These are phyloP conservation scores for Pachyseris speciosa DNA, from an alignment of 64 coral and sea anemone genomes.

Conservation along the genomic window DNA sequence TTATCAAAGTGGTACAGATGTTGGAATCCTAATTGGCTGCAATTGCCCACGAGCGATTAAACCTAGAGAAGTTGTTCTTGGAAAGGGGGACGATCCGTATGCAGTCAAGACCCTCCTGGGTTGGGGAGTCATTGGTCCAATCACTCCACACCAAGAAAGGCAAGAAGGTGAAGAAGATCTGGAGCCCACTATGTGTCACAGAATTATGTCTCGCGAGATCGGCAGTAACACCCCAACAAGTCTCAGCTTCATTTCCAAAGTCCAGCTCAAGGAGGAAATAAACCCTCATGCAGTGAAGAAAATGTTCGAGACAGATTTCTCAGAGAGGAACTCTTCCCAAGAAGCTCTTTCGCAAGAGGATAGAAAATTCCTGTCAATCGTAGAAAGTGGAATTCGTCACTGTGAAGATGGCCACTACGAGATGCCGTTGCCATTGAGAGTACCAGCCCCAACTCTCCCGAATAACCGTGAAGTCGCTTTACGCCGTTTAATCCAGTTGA, in stretches of 20 bases:
- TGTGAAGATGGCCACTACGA: too few species aligned
- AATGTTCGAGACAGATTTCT: slow-evolving; percentile 64
- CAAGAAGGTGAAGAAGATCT: not conserved
- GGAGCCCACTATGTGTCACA: not conserved
- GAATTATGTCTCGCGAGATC: slow-evolving; percentile 17
- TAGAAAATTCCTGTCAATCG: slow-evolving; percentile 26
- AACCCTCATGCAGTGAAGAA: slow-evolving; percentile 26
- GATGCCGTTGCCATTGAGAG: slow-evolving; percentile 46
- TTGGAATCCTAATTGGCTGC: slow-evolving; percentile 50
- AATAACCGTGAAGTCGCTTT: slow-evolving; percentile 16
- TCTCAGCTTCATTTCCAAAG: not conserved
- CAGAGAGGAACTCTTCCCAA: not conserved
- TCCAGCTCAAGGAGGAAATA: slow-evolving; percentile 42
- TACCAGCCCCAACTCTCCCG: slow-evolving; percentile 16
- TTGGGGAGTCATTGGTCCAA: slow-evolving; percentile 38
- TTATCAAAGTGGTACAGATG: slow-evolving; percentile 3
- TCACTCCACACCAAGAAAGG: not conserved
- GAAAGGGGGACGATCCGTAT: slow-evolving; percentile 26
- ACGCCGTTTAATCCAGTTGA: slow-evolving; percentile 17
- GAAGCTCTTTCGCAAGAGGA: slow-evolving; percentile 42
- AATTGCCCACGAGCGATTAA: slow-evolving; percentile 62
- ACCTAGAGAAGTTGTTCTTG: slow-evolving; percentile 58
- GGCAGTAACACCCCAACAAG: not conserved
- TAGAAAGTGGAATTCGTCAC: too few species aligned
- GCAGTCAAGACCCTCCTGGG: too few species aligned